These are phyloP conservation scores for Germaria angustata DNA, from an alignment of 2,888 invertebrate genomes.

Conservation along the genomic window DNA sequence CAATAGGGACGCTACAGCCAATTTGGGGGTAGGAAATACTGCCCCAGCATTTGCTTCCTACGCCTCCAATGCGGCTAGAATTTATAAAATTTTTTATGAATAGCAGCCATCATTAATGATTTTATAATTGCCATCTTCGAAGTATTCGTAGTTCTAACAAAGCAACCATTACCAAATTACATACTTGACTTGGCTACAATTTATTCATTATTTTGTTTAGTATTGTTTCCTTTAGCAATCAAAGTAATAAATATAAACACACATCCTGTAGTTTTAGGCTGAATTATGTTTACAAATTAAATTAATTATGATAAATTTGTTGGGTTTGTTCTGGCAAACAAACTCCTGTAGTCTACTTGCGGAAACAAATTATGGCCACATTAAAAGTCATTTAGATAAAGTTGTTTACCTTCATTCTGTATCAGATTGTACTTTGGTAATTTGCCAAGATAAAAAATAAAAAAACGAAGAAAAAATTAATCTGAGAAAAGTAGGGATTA, in stretches of 20 bases:
- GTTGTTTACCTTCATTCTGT: conserved; percentile 6
- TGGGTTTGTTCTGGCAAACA: neutral
- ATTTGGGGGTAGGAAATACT: too few species aligned
- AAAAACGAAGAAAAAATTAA: neutral
- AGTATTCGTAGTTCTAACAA: too few species aligned
- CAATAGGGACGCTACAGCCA: too few species aligned
- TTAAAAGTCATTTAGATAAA: conserved; percentile 54
- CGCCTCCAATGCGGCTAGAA: too few species aligned
- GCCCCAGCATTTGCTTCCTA: too few species aligned
- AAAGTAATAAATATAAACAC: neutral
- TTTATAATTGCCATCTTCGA: too few species aligned
- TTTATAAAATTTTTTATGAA: too few species aligned
- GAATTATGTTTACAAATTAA: conserved; percentile 48
- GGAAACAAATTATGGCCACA: conserved; percentile 55
- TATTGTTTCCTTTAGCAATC: neutral
- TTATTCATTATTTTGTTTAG: too few species aligned
- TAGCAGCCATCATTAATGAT: too few species aligned
- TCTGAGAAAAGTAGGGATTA: too few species aligned
- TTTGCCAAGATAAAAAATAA: conserved; percentile 51
- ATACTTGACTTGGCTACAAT: too few species aligned
- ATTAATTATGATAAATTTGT: conserved; percentile 36
- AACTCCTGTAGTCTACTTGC: conserved; percentile 7
- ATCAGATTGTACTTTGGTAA: conserved; percentile 43
- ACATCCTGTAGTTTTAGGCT: neutral
- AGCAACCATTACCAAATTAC: too few species aligned